Evolutionary conservation across 2,113 vertebrate species (phyloP).

Genomic region (Pomatostomus ruficeps): DNA sequence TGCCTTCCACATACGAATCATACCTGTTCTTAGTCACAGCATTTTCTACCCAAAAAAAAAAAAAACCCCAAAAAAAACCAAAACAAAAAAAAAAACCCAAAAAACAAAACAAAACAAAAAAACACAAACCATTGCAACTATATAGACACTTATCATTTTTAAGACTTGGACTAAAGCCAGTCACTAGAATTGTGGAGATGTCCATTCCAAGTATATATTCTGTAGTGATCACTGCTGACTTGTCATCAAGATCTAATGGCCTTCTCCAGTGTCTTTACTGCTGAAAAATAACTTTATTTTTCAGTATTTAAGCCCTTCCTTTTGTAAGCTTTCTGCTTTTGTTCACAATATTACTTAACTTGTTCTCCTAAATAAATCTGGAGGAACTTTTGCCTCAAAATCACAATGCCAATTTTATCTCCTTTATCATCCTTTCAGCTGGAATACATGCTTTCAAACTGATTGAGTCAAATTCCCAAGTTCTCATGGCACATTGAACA

Average conservation of each 20-base stretch:
- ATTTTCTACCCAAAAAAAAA: slow-evolving; percentile 36
- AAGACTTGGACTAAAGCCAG: slow-evolving; percentile 69
- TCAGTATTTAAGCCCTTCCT: slow-evolving; percentile 60
- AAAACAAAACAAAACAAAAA: too few relatives aligned
- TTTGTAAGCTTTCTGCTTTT: slow-evolving; percentile 41
- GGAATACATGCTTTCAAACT: neutral
- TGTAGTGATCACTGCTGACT: slow-evolving; percentile 60
- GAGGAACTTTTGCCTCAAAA: slow-evolving; percentile 32
- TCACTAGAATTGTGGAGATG: slow-evolving; percentile 65
- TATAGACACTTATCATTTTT: slow-evolving; percentile 63
- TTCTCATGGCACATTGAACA: neutral
- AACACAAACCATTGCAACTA: slow-evolving; percentile 31
- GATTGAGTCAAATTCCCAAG: neutral
- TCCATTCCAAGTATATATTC: slow-evolving; percentile 68
- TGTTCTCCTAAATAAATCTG: slow-evolving; percentile 54
- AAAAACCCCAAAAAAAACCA: neutral
- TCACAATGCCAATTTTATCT: slow-evolving; percentile 9
- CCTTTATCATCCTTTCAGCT: neutral
- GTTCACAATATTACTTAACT: slow-evolving; percentile 24
- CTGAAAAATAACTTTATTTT: slow-evolving; percentile 57
- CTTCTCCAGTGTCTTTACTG: slow-evolving; percentile 48
- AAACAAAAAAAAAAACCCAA: neutral
- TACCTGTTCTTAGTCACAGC: slow-evolving; percentile 66
- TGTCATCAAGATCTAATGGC: slow-evolving; percentile 58
- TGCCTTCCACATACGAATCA: slow-evolving; percentile 68